Evolutionary conservation across 2,113 vertebrate species (phyloP).

Genomic region (Labeo catla): DNA sequence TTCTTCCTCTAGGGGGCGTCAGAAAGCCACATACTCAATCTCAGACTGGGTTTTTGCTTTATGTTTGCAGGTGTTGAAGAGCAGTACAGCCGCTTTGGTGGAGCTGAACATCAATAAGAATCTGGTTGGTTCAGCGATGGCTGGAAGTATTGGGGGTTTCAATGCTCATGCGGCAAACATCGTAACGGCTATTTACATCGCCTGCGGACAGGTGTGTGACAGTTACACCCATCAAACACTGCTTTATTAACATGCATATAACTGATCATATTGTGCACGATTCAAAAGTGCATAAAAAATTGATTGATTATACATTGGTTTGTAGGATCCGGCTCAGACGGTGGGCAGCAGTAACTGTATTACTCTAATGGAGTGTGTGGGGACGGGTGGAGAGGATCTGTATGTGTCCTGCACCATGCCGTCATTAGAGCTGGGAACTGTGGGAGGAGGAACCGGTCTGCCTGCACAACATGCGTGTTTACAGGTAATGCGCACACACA

Average conservation of each 20-base stretch:
- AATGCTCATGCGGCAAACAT: constrained; percentile 97
- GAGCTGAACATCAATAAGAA: constrained; percentile 97
- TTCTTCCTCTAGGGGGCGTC: neutral
- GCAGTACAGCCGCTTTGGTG: constrained; percentile 83
- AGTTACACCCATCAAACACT: too few relatives aligned
- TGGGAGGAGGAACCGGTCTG: constrained; percentile 93
- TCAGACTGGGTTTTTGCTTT: neutral
- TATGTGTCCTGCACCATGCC: constrained; percentile 98
- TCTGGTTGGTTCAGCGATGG: constrained; percentile 96
- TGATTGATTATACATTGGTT: neutral
- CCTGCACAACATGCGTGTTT: constrained; percentile 93
- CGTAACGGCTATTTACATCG: constrained; percentile 95
- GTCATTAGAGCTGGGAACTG: constrained; percentile 95
- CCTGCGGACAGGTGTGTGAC: constrained; percentile 91
- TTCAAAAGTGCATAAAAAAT: too few relatives aligned
- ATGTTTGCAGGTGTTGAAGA: constrained; percentile 85
- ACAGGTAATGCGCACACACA: constrained; percentile 77
- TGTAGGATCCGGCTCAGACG: constrained; percentile 93
- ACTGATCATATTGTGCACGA: neutral
- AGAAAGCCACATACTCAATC: neutral
- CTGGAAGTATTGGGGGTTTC: constrained; percentile 92
- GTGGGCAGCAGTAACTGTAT: constrained; percentile 97
- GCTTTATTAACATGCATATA: neutral
- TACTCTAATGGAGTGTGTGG: constrained; percentile 91
- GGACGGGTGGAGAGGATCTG: constrained; percentile 84